These are phyloP conservation scores for Pogonocichla stellata DNA, from an alignment of 2,113 vertebrate species.

Conservation along the genomic window DNA sequence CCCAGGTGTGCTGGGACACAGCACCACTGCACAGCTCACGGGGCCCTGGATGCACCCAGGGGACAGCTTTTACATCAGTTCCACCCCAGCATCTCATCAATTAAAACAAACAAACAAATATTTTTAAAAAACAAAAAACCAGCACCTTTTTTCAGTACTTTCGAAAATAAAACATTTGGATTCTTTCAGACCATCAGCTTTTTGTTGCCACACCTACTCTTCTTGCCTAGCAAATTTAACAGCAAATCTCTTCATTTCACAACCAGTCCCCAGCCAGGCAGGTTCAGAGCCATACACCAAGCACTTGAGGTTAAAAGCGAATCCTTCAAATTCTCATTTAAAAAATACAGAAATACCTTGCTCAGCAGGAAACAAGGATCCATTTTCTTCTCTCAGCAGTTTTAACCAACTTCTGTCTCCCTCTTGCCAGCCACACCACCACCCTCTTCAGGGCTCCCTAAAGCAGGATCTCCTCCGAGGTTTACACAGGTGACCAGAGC, in stretches of 20 bases:
- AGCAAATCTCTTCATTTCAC: not conserved
- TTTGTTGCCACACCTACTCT: not conserved
- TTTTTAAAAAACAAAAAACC: no score
- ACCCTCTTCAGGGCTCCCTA: not conserved
- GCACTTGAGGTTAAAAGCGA: not conserved
- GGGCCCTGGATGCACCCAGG: rapidly evolving
- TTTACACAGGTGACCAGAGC: not conserved
- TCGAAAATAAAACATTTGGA: not conserved
- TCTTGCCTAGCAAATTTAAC: not conserved
- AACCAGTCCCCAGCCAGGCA: not conserved
- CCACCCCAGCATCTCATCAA: no score
- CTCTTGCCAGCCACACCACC: not conserved
- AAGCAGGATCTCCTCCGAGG: rapidly evolving
- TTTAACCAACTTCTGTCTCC: rapidly evolving
- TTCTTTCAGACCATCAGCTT: not conserved
- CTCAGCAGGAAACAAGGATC: not conserved
- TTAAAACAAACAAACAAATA: not conserved
- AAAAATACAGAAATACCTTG: not conserved
- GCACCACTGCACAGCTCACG: rapidly evolving
- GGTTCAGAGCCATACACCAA: not conserved
- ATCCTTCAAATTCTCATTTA: not conserved
- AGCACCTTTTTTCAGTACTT: not conserved
- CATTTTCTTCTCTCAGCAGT: not conserved
- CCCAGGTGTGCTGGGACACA: not conserved
- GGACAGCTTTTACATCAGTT: rapidly evolving